Conservation (phyloP, 2,797 vertebrate species). For the Anguilla obscura region DNA sequence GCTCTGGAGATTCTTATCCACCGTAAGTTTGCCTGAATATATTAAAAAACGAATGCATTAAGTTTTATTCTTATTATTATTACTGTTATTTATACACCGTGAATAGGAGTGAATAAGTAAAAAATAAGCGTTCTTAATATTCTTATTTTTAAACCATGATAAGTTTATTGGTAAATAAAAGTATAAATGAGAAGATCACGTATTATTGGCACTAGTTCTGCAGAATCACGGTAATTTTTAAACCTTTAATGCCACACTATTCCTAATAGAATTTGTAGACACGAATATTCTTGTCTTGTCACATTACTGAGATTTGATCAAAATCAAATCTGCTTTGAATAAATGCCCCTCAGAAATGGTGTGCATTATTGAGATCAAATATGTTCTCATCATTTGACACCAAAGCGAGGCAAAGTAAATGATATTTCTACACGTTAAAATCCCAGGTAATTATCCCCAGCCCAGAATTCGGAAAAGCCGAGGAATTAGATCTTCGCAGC, state of each 20-base stretch:
- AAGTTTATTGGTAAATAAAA: neutral
- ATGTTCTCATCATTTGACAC: neutral
- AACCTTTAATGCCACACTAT: neutral
- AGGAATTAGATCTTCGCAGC: neutral
- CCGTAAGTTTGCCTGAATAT: neutral
- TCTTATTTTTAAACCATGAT: no score
- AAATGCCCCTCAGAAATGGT: neutral
- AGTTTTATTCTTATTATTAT: neutral
- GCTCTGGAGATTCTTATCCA: neutral
- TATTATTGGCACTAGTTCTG: neutral
- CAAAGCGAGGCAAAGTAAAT: conserved; percentile 2
- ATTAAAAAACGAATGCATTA: neutral
- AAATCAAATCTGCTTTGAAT: neutral
- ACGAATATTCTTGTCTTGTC: neutral
- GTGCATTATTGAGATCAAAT: neutral
- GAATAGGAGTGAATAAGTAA: no score
- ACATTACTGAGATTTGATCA: neutral
- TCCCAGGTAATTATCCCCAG: conserved; percentile 4
- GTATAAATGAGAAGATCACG: neutral
- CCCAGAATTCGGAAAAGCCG: neutral
- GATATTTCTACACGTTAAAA: neutral
- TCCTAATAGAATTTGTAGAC: neutral
- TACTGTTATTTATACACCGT: no score
- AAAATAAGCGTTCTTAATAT: no score
- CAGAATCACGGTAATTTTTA: neutral